A percentile compares a stretch with the other conserved stretches of the same genome.
Conservation (phyloP, 2,797 vertebrate species). For the Ctenochaetus hawaiiensis region DNA sequence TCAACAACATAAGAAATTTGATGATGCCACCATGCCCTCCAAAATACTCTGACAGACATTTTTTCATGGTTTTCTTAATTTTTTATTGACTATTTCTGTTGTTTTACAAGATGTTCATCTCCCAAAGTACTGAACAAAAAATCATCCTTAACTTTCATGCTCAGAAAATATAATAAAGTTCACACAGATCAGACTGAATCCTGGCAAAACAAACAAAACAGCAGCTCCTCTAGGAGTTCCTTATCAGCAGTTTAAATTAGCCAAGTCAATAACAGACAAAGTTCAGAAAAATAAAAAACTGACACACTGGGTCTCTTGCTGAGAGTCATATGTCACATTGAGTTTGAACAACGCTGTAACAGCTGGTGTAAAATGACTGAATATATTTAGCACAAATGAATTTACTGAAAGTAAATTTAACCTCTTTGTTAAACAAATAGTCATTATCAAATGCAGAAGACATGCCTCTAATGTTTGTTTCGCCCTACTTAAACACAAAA, state of each 20-base stretch:
- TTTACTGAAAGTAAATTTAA: neutral
- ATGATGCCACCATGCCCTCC: neutral
- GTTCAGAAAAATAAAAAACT: neutral
- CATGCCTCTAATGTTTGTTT: slow-evolving; percentile 16
- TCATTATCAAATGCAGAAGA: slow-evolving; percentile 9
- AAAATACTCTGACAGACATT: neutral
- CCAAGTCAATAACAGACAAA: neutral
- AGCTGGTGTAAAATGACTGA: no score
- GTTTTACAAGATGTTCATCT: neutral
- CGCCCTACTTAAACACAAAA: neutral
- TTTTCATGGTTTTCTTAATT: neutral
- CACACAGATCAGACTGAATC: neutral
- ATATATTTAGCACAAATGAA: no score
- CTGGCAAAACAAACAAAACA: neutral
- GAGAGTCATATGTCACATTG: no score
- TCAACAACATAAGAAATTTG: neutral
- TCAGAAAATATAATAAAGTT: slow-evolving; percentile 1
- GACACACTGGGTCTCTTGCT: no score
- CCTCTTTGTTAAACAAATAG: slow-evolving; percentile 13
- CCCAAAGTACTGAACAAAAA: neutral
- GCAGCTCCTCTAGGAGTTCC: neutral
- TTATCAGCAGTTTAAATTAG: neutral
- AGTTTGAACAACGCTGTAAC: no score
- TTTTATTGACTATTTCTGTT: neutral
- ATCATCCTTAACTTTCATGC: neutral